Percentiles rank a stretch among this genome's conserved stretches.
Conservation (phyloP, 2,797 vertebrate genomes). For the Rhodeus uyekii region DNA sequence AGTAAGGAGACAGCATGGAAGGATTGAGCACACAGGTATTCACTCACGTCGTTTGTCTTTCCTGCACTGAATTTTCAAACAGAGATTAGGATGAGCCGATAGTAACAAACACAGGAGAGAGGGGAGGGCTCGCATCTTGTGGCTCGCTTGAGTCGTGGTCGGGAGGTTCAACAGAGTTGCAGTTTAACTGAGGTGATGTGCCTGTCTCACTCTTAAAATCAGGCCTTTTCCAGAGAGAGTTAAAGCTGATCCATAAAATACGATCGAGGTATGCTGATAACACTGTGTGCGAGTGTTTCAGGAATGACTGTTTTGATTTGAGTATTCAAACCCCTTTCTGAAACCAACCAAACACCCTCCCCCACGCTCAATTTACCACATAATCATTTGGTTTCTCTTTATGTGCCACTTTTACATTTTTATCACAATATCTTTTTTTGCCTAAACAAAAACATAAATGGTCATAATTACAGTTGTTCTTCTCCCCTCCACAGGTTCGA, state of each 20-base stretch:
- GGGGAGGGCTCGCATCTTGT: constrained; percentile 34
- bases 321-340: constrained; percentile 58
- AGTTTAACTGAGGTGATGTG: constrained; percentile 27
- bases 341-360: constrained; percentile 49
- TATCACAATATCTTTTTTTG: constrained; percentile 64
- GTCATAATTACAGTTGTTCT: constrained; percentile 53
- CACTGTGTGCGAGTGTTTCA: constrained; percentile 63
- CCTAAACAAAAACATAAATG: constrained; percentile 49
- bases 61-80: constrained; percentile 61
- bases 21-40: constrained; percentile 21
- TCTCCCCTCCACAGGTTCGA: constrained; percentile 66
- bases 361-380: constrained; percentile 62
- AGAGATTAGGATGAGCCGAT: constrained; percentile 40
- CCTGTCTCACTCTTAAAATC: constrained; percentile 58
- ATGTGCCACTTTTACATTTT: constrained; percentile 66
- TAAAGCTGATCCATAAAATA: constrained; percentile 77
- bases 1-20: constrained; percentile 37
- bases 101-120: constrained; percentile 44
- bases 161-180: neutral
- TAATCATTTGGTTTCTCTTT: constrained; percentile 72
- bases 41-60: constrained; percentile 58
- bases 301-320: constrained; percentile 63
- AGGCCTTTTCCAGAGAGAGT: constrained; percentile 64
- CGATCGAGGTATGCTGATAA: constrained; percentile 74
- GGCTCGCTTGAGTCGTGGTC: constrained; percentile 47